Percentiles rank a stretch among this genome's conserved stretches.
Evolutionary conservation across 2,113 vertebrate genomes (phyloP).

Genomic region (Oryzias melastigma): DNA sequence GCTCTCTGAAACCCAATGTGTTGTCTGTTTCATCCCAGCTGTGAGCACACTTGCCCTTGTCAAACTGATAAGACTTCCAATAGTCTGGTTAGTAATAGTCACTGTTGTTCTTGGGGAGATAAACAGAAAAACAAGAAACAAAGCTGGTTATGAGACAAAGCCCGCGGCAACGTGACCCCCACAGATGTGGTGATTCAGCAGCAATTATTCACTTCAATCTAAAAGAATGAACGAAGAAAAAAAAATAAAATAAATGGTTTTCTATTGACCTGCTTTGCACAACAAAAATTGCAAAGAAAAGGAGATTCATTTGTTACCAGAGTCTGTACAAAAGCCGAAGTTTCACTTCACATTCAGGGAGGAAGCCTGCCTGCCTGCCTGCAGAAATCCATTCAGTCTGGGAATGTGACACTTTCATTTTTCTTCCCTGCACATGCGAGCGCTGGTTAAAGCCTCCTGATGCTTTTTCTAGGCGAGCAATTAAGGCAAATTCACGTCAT

Average conservation of each 20-base stretch:
- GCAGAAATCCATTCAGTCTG: constrained; percentile 56
- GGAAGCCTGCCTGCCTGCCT: constrained; percentile 9
- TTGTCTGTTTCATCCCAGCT: constrained; percentile 1
- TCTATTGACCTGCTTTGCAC: constrained; percentile 72
- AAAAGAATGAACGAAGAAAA: constrained; percentile 34
- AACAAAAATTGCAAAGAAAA: constrained; percentile 62
- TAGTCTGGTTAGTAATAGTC: constrained; percentile 5
- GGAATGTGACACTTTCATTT: constrained; percentile 64
- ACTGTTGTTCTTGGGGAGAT: constrained; percentile 19
- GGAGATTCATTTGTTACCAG: constrained; percentile 69
- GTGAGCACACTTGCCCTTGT: constrained; percentile 1
- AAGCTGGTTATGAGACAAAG: constrained; percentile 57
- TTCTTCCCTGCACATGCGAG: constrained; percentile 59
- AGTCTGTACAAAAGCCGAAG: constrained; percentile 55
- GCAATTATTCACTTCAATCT: constrained; percentile 65
- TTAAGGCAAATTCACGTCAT: constrained; percentile 72
- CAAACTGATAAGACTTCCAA: neutral
- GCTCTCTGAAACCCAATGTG: constrained; percentile 3
- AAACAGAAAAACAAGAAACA: constrained; percentile 29
- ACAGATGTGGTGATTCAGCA: constrained; percentile 73
- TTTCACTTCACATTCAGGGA: constrained; percentile 56
- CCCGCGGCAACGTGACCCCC: constrained; percentile 35
- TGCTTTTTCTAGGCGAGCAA: constrained; percentile 60
- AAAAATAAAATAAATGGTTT: constrained; percentile 61
- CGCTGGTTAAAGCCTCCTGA: constrained; percentile 52